Percentiles rank a stretch among this genome's conserved stretches.
Conservation (phyloP, 1,140 invertebrate species). For the Drosophila auraria region DNA sequence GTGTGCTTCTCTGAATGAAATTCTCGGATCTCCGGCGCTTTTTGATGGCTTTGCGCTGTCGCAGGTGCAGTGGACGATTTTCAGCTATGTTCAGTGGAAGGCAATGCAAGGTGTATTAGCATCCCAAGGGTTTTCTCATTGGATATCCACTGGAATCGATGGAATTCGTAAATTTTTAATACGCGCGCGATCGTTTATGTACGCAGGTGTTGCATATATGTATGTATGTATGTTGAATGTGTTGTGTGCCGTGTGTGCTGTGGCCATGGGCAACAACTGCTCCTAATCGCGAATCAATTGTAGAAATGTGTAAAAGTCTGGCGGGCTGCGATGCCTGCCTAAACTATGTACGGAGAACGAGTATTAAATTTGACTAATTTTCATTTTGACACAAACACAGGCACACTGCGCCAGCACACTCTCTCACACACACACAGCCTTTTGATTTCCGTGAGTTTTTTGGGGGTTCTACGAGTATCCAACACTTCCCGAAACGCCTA, state of each 20-base stretch:
- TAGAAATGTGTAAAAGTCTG: constrained; percentile 36
- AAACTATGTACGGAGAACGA: constrained; percentile 26
- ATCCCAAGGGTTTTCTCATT: constrained; percentile 9
- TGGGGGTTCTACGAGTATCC: neutral
- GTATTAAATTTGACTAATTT: constrained; percentile 50
- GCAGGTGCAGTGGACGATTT: constrained; percentile 12
- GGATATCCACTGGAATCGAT: neutral
- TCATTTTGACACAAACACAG: constrained; percentile 54
- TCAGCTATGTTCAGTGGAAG: constrained; percentile 10
- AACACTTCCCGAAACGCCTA: constrained; percentile 9
- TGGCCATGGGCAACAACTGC: neutral
- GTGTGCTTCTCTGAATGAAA: constrained; percentile 19
- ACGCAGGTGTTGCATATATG: constrained; percentile 19
- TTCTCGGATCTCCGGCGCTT: constrained; percentile 33
- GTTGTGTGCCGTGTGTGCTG: constrained; percentile 7
- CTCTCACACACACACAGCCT: constrained; percentile 24
- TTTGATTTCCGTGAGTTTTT: constrained; percentile 1
- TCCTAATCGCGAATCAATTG: constrained; percentile 10
- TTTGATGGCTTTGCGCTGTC: neutral
- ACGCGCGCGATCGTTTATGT: constrained; percentile 22
- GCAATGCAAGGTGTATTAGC: constrained; percentile 8
- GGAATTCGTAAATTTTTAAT: constrained; percentile 24
- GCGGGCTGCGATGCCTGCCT: constrained; percentile 18
- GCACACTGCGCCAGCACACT: constrained; percentile 49
- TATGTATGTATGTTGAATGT: constrained; percentile 10